Conservation (phyloP, 2,888 invertebrate genomes). For the Eristalis pertinax region DNA sequence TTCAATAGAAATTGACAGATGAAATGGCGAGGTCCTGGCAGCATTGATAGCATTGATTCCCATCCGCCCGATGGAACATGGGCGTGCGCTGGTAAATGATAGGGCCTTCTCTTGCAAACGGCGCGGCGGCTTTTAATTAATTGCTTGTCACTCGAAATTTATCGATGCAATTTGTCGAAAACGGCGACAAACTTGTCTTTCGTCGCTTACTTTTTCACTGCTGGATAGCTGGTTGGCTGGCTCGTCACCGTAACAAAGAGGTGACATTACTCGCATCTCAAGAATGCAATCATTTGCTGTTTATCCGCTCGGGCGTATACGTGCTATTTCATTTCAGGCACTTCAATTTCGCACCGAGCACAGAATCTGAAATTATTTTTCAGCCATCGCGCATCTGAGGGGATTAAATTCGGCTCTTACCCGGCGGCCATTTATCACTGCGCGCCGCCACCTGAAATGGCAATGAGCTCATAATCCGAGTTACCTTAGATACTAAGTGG, state of each 20-base stretch:
- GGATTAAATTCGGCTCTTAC: constrained; percentile 25
- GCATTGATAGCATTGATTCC: constrained; percentile 32
- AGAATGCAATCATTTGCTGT: constrained; percentile 52
- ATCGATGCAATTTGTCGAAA: constrained; percentile 49
- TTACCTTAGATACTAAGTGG: constrained; percentile 54
- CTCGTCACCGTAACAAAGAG: neutral
- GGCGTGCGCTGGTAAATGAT: constrained; percentile 22
- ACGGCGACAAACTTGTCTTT: constrained; percentile 38
- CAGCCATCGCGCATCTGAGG: constrained; percentile 18
- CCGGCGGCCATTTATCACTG: constrained; percentile 43
- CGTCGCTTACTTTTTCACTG: constrained; percentile 3
- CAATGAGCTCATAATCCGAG: constrained; percentile 55
- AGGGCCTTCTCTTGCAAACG: constrained; percentile 21
- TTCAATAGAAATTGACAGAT: constrained; percentile 61
- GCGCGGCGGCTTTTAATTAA: constrained; percentile 57
- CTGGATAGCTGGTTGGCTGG: neutral
- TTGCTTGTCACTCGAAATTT: constrained; percentile 67
- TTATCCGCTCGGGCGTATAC: constrained; percentile 63
- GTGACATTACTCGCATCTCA: constrained; percentile 27
- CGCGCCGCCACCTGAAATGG: constrained; percentile 37
- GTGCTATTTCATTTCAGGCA: constrained; percentile 26
- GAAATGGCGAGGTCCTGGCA: constrained; percentile 53
- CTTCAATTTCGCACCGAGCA: neutral
- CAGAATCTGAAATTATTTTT: constrained; percentile 30
- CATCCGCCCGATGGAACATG: constrained; percentile 11